Evolutionary conservation across 1,140 invertebrate species (phyloP), one percentile per base, ranked within the genome.

Genomic region (Brachionus plicatilis): DNA sequence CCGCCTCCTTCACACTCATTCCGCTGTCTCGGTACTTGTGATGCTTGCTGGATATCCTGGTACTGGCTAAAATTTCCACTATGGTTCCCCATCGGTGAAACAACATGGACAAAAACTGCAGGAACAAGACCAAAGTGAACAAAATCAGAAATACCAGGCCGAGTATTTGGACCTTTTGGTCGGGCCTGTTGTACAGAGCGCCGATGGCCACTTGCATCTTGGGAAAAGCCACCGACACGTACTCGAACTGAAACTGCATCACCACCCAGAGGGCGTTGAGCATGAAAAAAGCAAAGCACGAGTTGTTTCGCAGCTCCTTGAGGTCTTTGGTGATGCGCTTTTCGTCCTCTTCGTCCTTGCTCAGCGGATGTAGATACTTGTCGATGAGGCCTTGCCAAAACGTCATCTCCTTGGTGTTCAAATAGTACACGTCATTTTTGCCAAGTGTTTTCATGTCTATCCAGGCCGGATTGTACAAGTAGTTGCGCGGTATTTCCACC

Each of bases 211-310:
- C 92, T 95, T 95, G 88, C 96, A 92, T 90, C 97, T 95, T 85
- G 96, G 92, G 89, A 93, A 92, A 66, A 86, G 87, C 90, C 96
- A 95, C 93, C 96, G 97, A 92, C 96, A 96, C 90, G 97, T 92
- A 92, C 97, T 96, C 87, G 98, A 93, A 88, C 98, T 93, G 91
- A 98, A 95, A 87, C 98, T 95, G 91, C 60, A 98, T 96, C 88
- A 98, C 93, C 86, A 98, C 95, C 93, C 98, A 99, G 86, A 98
- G 93, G 84, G 95, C 94, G 92, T 99, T 99, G 88, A 96, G 91
- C 95, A 99, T 98, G 91, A 97, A 95, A 92, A 98, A 98, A 83
- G 93, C 94, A 91, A 98, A 97, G 29, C 97, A 95, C 85, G 94
- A 94, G 88, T 94, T 93, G 90, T 97, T 95, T 89, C 96, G 92